Conservation (phyloP, 2,797 vertebrate species). For the Hafferia zeledoni region DNA sequence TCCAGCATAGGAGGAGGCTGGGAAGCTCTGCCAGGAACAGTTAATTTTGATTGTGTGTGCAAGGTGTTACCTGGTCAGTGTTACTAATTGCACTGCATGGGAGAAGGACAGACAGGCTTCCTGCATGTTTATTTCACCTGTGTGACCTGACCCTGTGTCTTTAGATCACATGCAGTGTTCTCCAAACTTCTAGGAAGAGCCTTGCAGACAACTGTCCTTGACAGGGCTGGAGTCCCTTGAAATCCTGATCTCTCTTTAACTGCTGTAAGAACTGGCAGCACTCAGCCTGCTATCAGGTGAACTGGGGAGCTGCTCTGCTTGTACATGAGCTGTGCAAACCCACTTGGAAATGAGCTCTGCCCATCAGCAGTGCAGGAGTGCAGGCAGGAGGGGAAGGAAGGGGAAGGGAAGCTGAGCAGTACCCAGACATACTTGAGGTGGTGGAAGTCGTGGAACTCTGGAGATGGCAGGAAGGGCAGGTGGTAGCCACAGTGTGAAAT, state of each 20-base stretch:
- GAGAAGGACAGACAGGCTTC: background rate
- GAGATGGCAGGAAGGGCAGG: constrained; percentile 92
- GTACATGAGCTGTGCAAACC: accelerated
- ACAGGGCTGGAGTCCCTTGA: background rate
- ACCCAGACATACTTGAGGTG: constrained; percentile 86
- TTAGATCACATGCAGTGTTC: background rate
- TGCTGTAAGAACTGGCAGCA: background rate
- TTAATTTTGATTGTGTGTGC: background rate
- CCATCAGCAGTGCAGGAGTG: background rate
- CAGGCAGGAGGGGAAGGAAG: background rate
- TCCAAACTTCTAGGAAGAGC: background rate
- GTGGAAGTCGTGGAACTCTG: constrained; percentile 95
- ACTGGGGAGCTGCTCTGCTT: background rate
- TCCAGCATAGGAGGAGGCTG: background rate
- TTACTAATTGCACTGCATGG: background rate
- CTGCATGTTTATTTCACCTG: background rate
- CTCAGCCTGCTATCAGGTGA: background rate
- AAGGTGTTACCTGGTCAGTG: background rate
- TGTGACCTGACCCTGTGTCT: background rate
- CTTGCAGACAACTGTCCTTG: background rate
- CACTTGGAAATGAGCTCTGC: background rate
- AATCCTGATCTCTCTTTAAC: background rate
- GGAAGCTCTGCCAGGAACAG: background rate
- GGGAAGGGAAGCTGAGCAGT: background rate
- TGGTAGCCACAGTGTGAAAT: constrained; percentile 94